These are phyloP conservation scores for Nemapogon koenigi DNA, from an alignment of 2,888 invertebrate genomes.

Conservation along the genomic window DNA sequence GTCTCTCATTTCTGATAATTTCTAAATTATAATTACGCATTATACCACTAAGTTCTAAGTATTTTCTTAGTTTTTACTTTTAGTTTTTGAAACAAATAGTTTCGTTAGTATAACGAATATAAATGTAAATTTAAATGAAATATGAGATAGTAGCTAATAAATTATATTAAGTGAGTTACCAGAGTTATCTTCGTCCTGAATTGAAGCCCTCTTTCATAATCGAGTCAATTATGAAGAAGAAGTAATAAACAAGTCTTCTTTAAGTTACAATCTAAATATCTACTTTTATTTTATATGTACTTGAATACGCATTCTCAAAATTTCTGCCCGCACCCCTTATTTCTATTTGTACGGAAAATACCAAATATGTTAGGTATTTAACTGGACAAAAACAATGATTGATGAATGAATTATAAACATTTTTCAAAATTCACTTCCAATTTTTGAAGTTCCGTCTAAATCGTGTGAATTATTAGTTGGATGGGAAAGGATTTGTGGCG, in stretches of 20 bases:
- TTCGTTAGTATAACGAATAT: background rate
- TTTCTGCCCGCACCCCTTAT: too few relatives aligned
- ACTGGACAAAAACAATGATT: too few relatives aligned
- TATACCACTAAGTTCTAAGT: background rate
- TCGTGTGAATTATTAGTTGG: too few relatives aligned
- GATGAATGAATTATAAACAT: too few relatives aligned
- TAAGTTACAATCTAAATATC: conserved; percentile 12
- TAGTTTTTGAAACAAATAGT: background rate
- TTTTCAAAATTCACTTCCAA: too few relatives aligned
- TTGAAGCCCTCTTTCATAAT: conserved; percentile 29
- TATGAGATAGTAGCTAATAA: too few relatives aligned
- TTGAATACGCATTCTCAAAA: too few relatives aligned
- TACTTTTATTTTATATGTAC: conserved; percentile 8
- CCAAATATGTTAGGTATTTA: too few relatives aligned
- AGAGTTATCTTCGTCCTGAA: conserved; percentile 9
- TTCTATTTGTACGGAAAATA: too few relatives aligned
- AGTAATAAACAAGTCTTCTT: conserved; percentile 43
- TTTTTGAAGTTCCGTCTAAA: too few relatives aligned
- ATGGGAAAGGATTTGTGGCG: too few relatives aligned
- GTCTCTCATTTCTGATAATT: too few relatives aligned
- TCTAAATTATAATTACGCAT: background rate
- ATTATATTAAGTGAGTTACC: background rate
- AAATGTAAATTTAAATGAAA: conserved; percentile 1
- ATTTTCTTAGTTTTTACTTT: background rate
- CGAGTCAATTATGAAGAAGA: conserved; percentile 46